These are phyloP conservation scores for Leptatherina wallacei DNA, from an alignment of 2,797 vertebrate species.

Conservation along the genomic window DNA sequence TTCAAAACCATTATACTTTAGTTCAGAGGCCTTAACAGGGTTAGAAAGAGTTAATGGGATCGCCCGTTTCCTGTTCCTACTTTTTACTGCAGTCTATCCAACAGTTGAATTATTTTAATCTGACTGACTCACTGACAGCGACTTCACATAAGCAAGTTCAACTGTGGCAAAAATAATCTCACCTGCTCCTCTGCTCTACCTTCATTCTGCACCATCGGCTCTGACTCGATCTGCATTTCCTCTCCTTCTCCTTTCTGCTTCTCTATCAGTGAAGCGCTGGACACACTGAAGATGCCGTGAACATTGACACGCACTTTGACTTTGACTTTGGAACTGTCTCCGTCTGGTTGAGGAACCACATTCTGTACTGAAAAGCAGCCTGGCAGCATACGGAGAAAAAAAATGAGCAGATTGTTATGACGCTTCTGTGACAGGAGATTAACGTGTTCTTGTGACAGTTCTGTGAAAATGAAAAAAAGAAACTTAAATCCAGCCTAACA, in stretches of 20 bases:
- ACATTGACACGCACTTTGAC: conserved; percentile 95
- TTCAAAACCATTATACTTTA: too few species aligned
- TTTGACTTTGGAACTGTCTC: conserved; percentile 94
- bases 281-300: conserved; percentile 94
- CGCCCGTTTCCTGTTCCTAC: not conserved
- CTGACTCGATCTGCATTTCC: conserved; percentile 88
- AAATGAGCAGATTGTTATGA: not conserved
- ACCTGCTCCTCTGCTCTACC: conserved; percentile 84
- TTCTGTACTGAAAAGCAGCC: conserved; percentile 92
- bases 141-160: not conserved
- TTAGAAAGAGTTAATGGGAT: not conserved
- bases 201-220: conserved; percentile 87
- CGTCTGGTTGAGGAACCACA: conserved; percentile 90
- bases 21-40: too few species aligned
- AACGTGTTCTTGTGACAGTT: conserved; percentile 7
- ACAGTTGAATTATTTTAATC: not conserved
- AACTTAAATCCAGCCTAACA: conserved; percentile 23
- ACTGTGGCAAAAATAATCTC: not conserved
- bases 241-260: conserved; percentile 88
- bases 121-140: not conserved
- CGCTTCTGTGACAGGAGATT: conserved; percentile 11
- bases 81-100: not conserved
- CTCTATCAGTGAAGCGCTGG: conserved; percentile 91
- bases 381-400: conserved; percentile 54
- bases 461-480: conserved; percentile 10